Evolutionary conservation across 2,888 invertebrate species (phyloP).

Genomic region (Aphidoletes aphidimyza): DNA sequence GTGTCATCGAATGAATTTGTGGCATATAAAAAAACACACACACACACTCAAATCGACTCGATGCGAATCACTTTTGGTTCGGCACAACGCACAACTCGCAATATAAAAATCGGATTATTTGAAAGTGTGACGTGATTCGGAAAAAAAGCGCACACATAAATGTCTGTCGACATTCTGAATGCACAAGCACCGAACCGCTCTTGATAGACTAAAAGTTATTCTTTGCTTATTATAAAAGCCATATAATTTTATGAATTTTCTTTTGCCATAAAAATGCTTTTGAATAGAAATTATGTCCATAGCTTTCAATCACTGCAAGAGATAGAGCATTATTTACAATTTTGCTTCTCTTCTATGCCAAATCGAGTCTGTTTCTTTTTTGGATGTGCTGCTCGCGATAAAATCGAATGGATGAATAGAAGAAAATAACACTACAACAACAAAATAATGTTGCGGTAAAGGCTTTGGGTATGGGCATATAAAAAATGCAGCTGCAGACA

Average conservation of each 20-base stretch:
- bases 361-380: too few species aligned
- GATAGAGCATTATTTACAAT: constrained; percentile 42
- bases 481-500: constrained; percentile 31
- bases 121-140: constrained; percentile 39
- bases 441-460: background rate
- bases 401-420: background rate
- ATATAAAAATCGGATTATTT: constrained; percentile 46
- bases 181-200: background rate
- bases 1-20: background rate
- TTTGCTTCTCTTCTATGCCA: background rate
- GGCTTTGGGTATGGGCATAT: background rate
- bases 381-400: background rate
- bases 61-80: too few species aligned
- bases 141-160: constrained; percentile 30
- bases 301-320: constrained; percentile 4
- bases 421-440: background rate
- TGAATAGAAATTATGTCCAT: constrained; percentile 51
- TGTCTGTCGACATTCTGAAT: background rate
- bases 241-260: constrained; percentile 45
- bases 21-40: background rate
- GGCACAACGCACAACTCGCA: background rate
- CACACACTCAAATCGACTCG: background rate
- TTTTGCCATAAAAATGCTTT: constrained; percentile 12
- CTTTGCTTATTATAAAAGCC: constrained; percentile 18
- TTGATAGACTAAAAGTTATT: background rate